A percentile compares a stretch with the other conserved stretches of the same genome.
phyloP scores from a whole-genome alignment of 2,888 invertebrate species.

The Eilema griseolum region DNA sequence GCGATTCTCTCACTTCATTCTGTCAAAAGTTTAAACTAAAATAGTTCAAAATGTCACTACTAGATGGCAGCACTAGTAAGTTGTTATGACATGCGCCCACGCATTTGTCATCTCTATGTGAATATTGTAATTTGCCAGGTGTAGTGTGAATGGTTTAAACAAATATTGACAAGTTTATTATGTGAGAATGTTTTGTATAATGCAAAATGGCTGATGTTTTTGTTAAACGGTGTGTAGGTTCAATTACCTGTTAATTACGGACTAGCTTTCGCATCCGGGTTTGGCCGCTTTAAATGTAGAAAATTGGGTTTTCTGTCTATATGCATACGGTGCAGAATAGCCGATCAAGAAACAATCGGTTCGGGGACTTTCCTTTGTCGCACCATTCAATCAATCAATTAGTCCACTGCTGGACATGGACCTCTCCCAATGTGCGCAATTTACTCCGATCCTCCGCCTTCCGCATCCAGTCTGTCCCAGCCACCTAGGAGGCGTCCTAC shows the following conservation, averaged over 20 bases:
- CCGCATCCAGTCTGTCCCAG: no score
- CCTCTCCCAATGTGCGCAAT: no score
- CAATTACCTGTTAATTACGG: background rate
- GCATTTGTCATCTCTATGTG: background rate
- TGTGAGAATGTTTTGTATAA: background rate
- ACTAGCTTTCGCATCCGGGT: background rate
- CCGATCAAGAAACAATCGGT: no score
- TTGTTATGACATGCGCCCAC: background rate
- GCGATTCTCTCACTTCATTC: no score
- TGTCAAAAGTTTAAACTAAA: no score
- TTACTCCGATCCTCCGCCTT: no score
- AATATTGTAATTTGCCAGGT: background rate
- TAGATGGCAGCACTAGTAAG: background rate
- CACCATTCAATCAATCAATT: no score
- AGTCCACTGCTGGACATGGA: no score
- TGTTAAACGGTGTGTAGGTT: background rate
- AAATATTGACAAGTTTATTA: background rate
- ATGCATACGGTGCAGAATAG: no score
- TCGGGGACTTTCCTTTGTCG: no score
- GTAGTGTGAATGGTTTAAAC: background rate
- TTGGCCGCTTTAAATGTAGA: background rate
- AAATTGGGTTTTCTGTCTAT: no score
- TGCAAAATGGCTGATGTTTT: background rate
- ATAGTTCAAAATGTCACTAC: background rate
- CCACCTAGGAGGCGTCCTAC: no score